Base-by-base conservation (phyloP, 2,888 invertebrate species). In the Ectemnius continuus region DNA sequence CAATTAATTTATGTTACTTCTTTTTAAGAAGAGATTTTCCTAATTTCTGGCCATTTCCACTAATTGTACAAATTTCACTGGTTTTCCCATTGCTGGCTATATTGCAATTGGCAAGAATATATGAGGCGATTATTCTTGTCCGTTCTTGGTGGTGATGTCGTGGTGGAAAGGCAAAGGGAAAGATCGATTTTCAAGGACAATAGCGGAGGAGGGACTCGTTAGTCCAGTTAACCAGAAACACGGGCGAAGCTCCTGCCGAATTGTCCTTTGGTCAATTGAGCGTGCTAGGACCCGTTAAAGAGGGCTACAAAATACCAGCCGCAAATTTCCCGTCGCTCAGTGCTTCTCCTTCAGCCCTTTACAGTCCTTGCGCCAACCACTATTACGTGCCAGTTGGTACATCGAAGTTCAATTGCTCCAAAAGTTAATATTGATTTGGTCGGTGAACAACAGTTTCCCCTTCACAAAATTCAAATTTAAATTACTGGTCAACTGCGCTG, bases 351-450 rank as follows among this genome's bases (percentile, higher is more conserved):
- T 28, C n/a, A 61, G n/a, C 60, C n/a, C 26, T n/a, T 36, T 36
- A 36, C 36, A 36, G 36, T 36, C 36, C 36, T 11, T 36, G 8
- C 36, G 36, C 5, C 5, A 60, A 60, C 23, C 23, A 23, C 28
- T 60, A 5, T 60, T 46, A 46, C 46, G 16, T 20, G 57, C 45
- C 18, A 20, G 18, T 66, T 48, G 59, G 45, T 61, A 62, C 48
- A 4, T 18, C 47, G 66, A 56, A 68, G 36, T 14, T 56, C 57
- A 60, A 64, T 65, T 61, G 13, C 20, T 67, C 18, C 0, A 11
- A 66, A 76, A 68, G 62, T 67, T 67, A 56, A 45, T 23, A 60
- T 69, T 63, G 65, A 67, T 66, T 65, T 23, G 23, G 23, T 20
- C 20, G 2, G 20, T 23, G 23, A 23, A 23, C 23, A 23, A 23